These are phyloP conservation scores for Ancistrus triradiatus DNA, from an alignment of 2,113 vertebrate species.

Conservation along the genomic window DNA sequence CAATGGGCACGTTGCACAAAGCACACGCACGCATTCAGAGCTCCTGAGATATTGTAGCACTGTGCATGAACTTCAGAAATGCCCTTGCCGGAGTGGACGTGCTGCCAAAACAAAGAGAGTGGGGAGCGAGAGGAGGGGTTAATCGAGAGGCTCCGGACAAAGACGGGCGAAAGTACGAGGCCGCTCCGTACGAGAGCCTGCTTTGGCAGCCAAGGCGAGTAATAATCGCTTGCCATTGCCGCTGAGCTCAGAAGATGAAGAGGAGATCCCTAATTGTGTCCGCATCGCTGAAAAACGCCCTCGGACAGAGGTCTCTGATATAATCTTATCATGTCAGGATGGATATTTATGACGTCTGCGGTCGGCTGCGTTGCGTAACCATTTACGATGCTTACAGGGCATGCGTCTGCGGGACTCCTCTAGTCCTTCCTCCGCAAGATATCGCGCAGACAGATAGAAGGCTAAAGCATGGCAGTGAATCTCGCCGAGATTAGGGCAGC, in stretches of 20 bases:
- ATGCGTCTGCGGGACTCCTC: background rate
- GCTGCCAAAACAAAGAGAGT: conserved; percentile 26
- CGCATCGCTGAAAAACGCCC: conserved; percentile 8
- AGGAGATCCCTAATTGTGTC: background rate
- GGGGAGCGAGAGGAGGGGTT: conserved; percentile 10
- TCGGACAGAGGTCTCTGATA: conserved; percentile 6
- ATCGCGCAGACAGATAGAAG: conserved; percentile 29
- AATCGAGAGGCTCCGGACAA: no score
- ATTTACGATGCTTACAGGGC: conserved; percentile 18
- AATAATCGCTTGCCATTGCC: no score
- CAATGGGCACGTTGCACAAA: background rate
- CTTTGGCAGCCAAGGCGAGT: no score
- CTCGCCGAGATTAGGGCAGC: conserved; percentile 41
- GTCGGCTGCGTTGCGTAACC: conserved; percentile 8
- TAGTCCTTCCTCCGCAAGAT: conserved; percentile 3
- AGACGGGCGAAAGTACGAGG: no score
- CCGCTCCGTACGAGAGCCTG: no score
- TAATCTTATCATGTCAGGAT: conserved; percentile 22
- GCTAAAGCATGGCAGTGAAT: conserved; percentile 35
- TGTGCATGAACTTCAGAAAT: conserved; percentile 30
- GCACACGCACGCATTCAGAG: background rate
- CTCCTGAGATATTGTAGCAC: conserved; percentile 29
- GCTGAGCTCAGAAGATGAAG: background rate
- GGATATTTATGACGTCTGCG: conserved; percentile 22
- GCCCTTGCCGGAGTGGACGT: conserved; percentile 14